These are phyloP conservation scores for Mayetiola destructor DNA, from an alignment of 2,888 invertebrate species.

Conservation along the genomic window DNA sequence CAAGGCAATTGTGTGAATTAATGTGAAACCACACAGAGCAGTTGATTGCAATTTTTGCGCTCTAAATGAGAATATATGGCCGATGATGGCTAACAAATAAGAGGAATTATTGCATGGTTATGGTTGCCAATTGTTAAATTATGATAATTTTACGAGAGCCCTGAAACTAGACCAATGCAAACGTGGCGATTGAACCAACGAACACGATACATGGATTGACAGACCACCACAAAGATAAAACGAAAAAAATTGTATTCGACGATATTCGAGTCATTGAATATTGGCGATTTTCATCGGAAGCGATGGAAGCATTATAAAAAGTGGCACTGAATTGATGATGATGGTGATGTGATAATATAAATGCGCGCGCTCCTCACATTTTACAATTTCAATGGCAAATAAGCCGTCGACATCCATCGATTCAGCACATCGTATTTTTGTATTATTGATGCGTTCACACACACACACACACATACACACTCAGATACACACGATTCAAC, in stretches of 20 bases:
- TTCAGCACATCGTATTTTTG: neutral
- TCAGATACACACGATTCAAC: too few species aligned
- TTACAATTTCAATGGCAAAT: neutral
- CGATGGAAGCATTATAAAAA: too few species aligned
- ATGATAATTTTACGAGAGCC: neutral
- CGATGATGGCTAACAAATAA: too few species aligned
- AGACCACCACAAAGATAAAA: neutral
- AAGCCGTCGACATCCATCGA: neutral
- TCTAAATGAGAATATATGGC: neutral
- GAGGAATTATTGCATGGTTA: neutral
- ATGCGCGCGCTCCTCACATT: neutral
- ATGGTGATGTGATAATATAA: conserved; percentile 12
- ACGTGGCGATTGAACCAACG: too few species aligned
- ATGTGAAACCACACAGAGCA: neutral
- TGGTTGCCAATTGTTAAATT: conserved; percentile 8
- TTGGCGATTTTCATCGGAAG: too few species aligned
- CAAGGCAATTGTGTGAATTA: too few species aligned
- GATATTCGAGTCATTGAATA: too few species aligned
- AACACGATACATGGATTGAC: too few species aligned
- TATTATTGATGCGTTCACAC: neutral
- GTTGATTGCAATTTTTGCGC: neutral
- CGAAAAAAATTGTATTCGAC: neutral
- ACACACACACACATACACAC: too few species aligned
- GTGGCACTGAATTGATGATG: neutral
- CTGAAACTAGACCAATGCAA: neutral